Evolutionary conservation across 2,797 vertebrate species (phyloP).

Genomic region (Phrynocephalus forsythii): DNA sequence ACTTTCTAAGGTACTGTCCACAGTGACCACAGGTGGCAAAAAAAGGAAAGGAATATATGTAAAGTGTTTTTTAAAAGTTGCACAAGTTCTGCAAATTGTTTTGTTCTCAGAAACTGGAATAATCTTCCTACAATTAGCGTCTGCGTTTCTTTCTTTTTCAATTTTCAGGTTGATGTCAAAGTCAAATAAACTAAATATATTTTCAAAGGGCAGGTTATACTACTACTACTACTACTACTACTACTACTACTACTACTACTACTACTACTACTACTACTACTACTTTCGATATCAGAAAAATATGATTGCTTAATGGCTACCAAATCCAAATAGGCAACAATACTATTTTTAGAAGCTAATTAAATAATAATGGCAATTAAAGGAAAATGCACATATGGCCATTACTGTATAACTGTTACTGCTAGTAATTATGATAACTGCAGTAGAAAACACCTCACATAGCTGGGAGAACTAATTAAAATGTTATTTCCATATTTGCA

Average conservation of each 20-base stretch:
- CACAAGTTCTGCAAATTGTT: too few species aligned
- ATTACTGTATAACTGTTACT: constrained; percentile 64
- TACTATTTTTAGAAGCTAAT: constrained; percentile 58
- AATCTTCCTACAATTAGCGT: too few species aligned
- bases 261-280: too few species aligned
- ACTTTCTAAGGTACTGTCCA: too few species aligned
- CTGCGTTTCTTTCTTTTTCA: too few species aligned
- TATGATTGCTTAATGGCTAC: background rate
- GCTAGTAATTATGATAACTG: constrained; percentile 62
- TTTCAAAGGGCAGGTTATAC: background rate
- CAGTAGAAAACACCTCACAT: constrained; percentile 57
- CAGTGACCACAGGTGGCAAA: too few species aligned
- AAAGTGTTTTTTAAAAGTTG: too few species aligned
- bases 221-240: background rate
- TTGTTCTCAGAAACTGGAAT: too few species aligned
- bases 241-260: too few species aligned
- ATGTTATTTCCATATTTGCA: constrained; percentile 65
- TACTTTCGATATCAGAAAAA: background rate
- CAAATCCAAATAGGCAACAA: constrained; percentile 25
- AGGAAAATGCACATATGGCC: constrained; percentile 63
- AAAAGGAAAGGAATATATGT: too few species aligned
- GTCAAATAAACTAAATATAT: background rate
- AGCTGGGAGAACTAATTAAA: constrained; percentile 68
- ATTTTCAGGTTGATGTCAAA: background rate
- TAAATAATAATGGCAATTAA: constrained; percentile 70